Evolutionary conservation across 2,113 vertebrate genomes (phyloP), one percentile per base, ranked within the genome.

Genomic region (Hypanus sabinus): DNA sequence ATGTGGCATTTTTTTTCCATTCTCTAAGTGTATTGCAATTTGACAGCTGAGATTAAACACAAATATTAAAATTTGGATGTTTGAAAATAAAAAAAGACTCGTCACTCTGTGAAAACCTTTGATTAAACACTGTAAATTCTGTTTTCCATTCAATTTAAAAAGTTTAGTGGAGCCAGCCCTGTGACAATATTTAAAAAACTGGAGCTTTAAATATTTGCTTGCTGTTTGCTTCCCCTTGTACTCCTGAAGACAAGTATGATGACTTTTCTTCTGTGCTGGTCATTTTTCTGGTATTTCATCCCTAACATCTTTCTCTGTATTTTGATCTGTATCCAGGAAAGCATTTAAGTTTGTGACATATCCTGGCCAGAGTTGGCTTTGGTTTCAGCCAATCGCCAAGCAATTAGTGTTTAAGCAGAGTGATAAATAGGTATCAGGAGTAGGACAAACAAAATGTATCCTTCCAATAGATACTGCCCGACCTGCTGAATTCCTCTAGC

Each of bases 11-110:
- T 33, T 55, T 93, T 22, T 30, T 93, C 46, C 91, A 46, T 24
- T 73, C 22, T 73, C 68, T 38, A 20, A 38, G 18, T 46, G 91
- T 22, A 73, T 75, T 55, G 70, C 27, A 27, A 92, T 12, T 70
- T 46, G 36, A 11, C 70, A 93, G 33, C 30, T 73, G 91, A 0
- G 36, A 22, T 73, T 73, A 55, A 71, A 36, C 90, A 71, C 65
- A 71, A 92, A 27, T 33, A 92, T 1, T 92, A 71, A 18, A 65
- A 71, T 71, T 71, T 46, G 68, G 55, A 38, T 93, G 70, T 46
- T 93, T 73, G 91, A 73, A 93, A 93, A 93, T 73, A 73, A 55
- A 93, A 93, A 75, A 20, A 71, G 24, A 55, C 62, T 18, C 71
- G 36, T 92, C 91, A 73, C 68, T 93, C 5, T 55, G 20, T 73